Base-by-base conservation (phyloP, 2,888 invertebrate genomes). In the Spodoptera picta region DNA sequence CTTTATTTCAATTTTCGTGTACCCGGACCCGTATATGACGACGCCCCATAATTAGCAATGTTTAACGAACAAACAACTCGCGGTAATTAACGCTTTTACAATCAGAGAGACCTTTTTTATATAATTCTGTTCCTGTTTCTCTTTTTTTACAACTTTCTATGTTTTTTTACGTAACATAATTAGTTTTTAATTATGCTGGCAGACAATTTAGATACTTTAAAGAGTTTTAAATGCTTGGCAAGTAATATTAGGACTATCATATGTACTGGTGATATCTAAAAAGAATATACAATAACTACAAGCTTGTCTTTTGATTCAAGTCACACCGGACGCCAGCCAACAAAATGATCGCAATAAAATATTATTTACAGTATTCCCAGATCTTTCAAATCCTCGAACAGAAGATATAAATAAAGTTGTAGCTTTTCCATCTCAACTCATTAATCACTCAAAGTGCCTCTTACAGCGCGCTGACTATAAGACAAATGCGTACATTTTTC, bases 401-500 rank as follows among this genome's bases (percentile, higher is more conserved):
- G 63, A 65, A 60, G 55, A 56, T 52, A 70, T 69, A 73, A 73
- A 77, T 75, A 65, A 61, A 69, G 63, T 64, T 61, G 73, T 73
- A 61, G 71, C 56, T 73, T 60, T 65, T 69, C 60, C 73, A 69
- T 70, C 56, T 65, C 14, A 52, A 43, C 60, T 70, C 77, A 79
- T 80, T 80, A 75, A 80, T 79, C 79, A 80, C 73, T 48, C 47
- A 46, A 51, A 77, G 79, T 76, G 73, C 72, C 68, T 66, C 66
- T 66, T 66, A 61, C 67, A 71, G 64, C 52, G 60, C 52, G 63
- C 59, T 48, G 58, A 61, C 63, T 65, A 51, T 46, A 65, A 75
- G 81, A 80, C 79, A 77, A 80, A 80, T 81, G 81, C 54, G 70
- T 72, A 72, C 77, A 80, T 79, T 81, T 77, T 74, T 80, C 77